Conservation (phyloP, 2,113 vertebrate genomes). For the Eudyptes chrysolophus region DNA sequence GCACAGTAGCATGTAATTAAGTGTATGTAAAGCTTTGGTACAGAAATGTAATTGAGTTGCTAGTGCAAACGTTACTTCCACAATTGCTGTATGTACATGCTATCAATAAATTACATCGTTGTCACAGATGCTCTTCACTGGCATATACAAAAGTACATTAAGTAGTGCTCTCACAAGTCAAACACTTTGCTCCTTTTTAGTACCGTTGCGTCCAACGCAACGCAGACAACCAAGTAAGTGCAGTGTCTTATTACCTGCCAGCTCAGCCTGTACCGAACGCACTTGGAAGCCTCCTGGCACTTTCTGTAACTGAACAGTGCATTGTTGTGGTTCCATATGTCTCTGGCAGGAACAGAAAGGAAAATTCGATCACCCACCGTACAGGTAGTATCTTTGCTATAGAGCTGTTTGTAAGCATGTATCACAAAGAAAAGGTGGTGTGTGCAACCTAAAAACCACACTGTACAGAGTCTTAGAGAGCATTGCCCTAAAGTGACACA, state of each 20-base stretch:
- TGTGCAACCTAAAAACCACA: not conserved
- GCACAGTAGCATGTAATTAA: not conserved
- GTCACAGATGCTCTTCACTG: not conserved
- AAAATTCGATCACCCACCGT: accelerated
- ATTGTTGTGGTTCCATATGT: accelerated
- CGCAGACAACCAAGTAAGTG: too few species aligned
- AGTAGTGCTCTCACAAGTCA: not conserved
- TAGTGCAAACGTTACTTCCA: not conserved
- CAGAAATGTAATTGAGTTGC: not conserved
- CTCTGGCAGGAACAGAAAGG: not conserved
- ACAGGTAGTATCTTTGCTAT: not conserved
- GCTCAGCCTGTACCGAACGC: not conserved
- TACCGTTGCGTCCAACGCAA: too few species aligned
- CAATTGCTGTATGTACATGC: accelerated
- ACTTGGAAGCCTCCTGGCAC: accelerated
- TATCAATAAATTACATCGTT: not conserved
- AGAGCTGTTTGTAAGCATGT: not conserved
- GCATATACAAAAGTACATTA: too few species aligned
- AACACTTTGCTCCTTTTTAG: not conserved
- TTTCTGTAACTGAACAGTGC: accelerated
- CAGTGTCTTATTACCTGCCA: accelerated
- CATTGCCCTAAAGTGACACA: not conserved
- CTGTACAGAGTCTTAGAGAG: not conserved
- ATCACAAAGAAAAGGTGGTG: too few species aligned
- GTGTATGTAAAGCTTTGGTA: not conserved